Base-by-base conservation (phyloP, 30 jellyfish, hydroid and myxozoan species). In the Clytia hemisphaerica region DNA sequence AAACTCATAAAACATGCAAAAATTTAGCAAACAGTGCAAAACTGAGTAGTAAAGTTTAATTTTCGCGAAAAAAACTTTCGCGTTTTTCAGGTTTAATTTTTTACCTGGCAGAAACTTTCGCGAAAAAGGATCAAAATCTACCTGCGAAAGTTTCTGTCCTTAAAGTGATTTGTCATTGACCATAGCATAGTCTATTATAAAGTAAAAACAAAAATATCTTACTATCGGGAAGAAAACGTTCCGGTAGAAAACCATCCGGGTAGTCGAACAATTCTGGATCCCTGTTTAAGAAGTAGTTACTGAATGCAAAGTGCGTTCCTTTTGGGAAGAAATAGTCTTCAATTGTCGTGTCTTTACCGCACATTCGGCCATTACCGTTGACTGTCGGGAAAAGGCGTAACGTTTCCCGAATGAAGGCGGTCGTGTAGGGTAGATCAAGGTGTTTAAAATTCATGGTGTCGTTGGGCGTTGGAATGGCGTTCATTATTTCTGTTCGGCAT, bases 341-440 rank as follows among this genome's bases (percentile, higher is more conserved):
- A 7, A 57, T 57, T 31, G 37, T 57, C 37, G 16, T 21, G 30
- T 57, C 70, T 1, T 5, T 31, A 22, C 25, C 30, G 35, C 44
- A 57, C 0, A 57, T 9, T 31, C 70, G 37, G 30, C 44, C 70
- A 57, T 57, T 57, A 9, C 25, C 12, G 5, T 38, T 38, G 4
- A 57, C 45, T 31, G 70, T 15, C 12, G 44, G 3, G 35, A n/a
- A 57, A 10, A 12, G 16, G 3, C 70, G 37, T 45, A 57, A 0
- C 19, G 38, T 57, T 33, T 57, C 70, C 48, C 16, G 25, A 5
- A 57, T 57, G 44, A 57, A 57, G 1, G 70, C 70, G 5, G 70
- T n/a, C 16, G 70, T 57, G 70, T 22, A 22, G 6, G 70, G 70
- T 26, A 57, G 70, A 22, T 57, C 30, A 4, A 57, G 48, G 5